Base-by-base conservation (phyloP, 1,140 invertebrate genomes). In the Drosophila virilis region DNA sequence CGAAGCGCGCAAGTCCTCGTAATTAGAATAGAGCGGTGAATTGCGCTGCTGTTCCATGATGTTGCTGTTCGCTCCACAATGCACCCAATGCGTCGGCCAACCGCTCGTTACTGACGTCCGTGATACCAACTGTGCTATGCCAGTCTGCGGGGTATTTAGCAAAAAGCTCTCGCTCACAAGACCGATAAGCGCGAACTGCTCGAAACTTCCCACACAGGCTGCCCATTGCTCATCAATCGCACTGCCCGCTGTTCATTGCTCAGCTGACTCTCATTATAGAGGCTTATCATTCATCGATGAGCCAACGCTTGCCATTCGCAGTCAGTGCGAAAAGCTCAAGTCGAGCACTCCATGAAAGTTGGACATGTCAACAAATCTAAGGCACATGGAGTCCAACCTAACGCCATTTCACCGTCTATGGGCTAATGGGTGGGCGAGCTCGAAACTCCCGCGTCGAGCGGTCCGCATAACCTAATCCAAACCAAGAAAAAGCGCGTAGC, bases 1-100 rank as follows among this genome's bases (percentile, higher is more conserved):
- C 10, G 81, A 85, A 42, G 73, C 51, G 0, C 81, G 74, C 58
- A 85, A 61, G 52, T 86, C 78, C 78, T 86, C 81, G 12, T 85
- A 85, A 37, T 85, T 85, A 54, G 82, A 78, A 33, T 85, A 85
- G 10, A 83, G 50, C 2, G 80, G 68, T 4, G 77, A 67, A 15
- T 42, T 54, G 2, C 61, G 60, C 42, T 54, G 52, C 51, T 65
- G 60, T 48, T 70, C 67, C 67, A 70, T 70, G 6, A 17, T 15
- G 32, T 8, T 10, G 3, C 12, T n/a, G 10, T 51, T 51, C 1
- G n/a, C 12, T 28, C 8, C 45, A 48, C 17, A 43, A 8, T 32
- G 9, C 22, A 48, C 7, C n/a, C 33, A 35, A 33, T 52, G 1
- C 32, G 15, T 6, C 15, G 15, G 32, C 6, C 35, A 6, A 61